Evolutionary conservation across 2,797 vertebrate species (phyloP).

Genomic region (Cynopterus sphinx): DNA sequence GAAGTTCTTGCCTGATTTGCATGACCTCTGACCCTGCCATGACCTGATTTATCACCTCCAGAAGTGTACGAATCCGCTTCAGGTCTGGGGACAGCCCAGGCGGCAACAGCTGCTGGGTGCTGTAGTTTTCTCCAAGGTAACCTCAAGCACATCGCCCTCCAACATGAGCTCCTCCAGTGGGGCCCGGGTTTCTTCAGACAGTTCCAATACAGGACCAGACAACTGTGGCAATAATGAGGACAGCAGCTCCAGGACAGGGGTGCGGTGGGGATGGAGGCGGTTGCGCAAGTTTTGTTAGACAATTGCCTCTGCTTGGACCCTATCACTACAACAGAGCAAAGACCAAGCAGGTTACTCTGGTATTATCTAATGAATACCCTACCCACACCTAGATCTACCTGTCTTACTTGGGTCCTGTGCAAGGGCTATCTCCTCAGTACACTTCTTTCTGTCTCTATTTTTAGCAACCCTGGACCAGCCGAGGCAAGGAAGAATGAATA

Average conservation of each 20-base stretch:
- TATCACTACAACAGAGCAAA: too few species aligned
- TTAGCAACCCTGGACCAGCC: too few species aligned
- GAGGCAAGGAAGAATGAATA: too few species aligned
- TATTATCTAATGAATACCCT: too few species aligned
- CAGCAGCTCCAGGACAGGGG: slow-evolving; percentile 88
- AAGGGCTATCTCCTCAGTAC: too few species aligned
- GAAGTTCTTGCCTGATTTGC: fast-evolving
- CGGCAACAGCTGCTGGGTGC: slow-evolving; percentile 91
- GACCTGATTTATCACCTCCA: slow-evolving; percentile 86
- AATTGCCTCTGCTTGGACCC: too few species aligned
- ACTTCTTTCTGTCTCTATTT: too few species aligned
- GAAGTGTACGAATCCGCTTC: slow-evolving; percentile 88
- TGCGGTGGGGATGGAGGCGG: too few species aligned
- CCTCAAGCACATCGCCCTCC: slow-evolving; percentile 95
- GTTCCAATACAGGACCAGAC: slow-evolving; percentile 88
- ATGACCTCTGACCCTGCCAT: slow-evolving; percentile 71
- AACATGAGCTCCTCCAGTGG: slow-evolving; percentile 93
- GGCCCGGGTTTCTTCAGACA: slow-evolving; percentile 84
- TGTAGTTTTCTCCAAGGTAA: slow-evolving; percentile 93
- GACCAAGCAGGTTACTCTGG: too few species aligned
- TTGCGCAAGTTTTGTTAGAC: background rate
- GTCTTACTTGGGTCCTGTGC: too few species aligned
- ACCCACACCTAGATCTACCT: too few species aligned
- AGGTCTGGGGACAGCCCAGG: slow-evolving; percentile 87
- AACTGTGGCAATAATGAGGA: slow-evolving; percentile 87